phyloP scores from a whole-genome alignment of 2,797 vertebrate species.

The Crossoptilon crossoptilon region DNA sequence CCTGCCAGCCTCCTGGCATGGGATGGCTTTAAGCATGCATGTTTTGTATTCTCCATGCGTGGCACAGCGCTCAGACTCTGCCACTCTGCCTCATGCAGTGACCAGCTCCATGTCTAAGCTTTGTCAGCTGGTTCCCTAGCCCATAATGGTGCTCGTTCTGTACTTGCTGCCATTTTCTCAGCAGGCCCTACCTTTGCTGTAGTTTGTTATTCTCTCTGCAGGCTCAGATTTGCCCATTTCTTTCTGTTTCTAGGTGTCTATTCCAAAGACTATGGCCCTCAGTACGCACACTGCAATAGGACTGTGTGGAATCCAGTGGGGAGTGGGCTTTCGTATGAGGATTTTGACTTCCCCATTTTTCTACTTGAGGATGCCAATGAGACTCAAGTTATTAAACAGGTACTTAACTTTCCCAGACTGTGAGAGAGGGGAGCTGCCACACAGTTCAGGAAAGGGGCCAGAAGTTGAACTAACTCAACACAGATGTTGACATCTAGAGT shows the following conservation, averaged over 20 bases:
- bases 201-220: not conserved
- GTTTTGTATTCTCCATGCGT: not conserved
- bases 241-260: constrained; percentile 85
- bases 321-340: constrained; percentile 89
- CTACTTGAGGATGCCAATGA: constrained; percentile 91
- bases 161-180: not conserved
- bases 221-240: not conserved
- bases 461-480: not conserved
- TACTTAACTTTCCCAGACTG: not conserved
- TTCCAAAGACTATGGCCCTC: constrained; percentile 82
- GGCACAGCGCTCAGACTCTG: not conserved
- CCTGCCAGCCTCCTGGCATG: not conserved
- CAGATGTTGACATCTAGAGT: not conserved
- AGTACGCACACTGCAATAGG: constrained; percentile 85
- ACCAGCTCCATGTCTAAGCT: not conserved
- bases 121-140: not conserved
- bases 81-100: not conserved
- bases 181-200: not conserved
- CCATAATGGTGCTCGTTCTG: not conserved
- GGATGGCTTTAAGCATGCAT: rapidly evolving
- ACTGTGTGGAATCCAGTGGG: constrained; percentile 88
- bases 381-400: constrained; percentile 90
- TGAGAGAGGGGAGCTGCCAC: not conserved
- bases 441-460: not conserved
- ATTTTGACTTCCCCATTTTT: constrained; percentile 94